Evolutionary conservation across 2,888 invertebrate genomes (phyloP).

Genomic region (Stegana nigrithorax): DNA sequence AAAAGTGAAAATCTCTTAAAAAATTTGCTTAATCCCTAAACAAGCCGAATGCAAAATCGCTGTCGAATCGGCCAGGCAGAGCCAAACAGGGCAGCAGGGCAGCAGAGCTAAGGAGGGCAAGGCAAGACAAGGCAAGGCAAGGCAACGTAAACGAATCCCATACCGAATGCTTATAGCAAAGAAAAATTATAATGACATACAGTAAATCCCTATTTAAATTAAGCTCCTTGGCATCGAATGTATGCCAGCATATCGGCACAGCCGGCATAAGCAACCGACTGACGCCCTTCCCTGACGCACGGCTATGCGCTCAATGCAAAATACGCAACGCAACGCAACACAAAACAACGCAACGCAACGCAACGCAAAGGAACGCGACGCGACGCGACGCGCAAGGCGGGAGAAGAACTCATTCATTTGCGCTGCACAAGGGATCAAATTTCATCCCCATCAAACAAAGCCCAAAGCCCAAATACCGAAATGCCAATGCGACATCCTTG

Average conservation of each 20-base stretch:
- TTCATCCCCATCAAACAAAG: slow-evolving; percentile 64
- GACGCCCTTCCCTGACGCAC: slow-evolving; percentile 13
- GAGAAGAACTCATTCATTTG: slow-evolving; percentile 18
- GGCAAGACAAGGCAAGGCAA: too few relatives aligned
- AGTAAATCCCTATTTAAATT: slow-evolving; percentile 63
- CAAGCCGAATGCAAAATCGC: slow-evolving; percentile 34
- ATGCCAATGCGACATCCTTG: slow-evolving; percentile 51
- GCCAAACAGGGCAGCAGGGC: slow-evolving; percentile 36
- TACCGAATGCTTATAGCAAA: slow-evolving; percentile 25
- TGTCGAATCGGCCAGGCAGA: not conserved
- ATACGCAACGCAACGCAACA: slow-evolving; percentile 44
- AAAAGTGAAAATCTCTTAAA: too few relatives aligned
- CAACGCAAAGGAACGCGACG: too few relatives aligned
- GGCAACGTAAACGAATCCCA: too few relatives aligned
- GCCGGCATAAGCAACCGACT: not conserved
- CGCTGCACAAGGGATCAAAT: slow-evolving; percentile 57
- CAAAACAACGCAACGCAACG: too few relatives aligned
- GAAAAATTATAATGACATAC: slow-evolving; percentile 55
- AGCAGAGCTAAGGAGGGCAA: too few relatives aligned
- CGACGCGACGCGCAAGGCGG: too few relatives aligned
- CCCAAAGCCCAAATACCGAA: slow-evolving; percentile 56
- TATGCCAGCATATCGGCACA: not conserved
- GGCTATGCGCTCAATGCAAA: slow-evolving; percentile 61
- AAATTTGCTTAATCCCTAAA: slow-evolving; percentile 60
- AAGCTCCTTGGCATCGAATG: slow-evolving; percentile 55